These are phyloP conservation scores for Dasyprocta punctata DNA, from an alignment of 2,113 vertebrate species.

Conservation along the genomic window DNA sequence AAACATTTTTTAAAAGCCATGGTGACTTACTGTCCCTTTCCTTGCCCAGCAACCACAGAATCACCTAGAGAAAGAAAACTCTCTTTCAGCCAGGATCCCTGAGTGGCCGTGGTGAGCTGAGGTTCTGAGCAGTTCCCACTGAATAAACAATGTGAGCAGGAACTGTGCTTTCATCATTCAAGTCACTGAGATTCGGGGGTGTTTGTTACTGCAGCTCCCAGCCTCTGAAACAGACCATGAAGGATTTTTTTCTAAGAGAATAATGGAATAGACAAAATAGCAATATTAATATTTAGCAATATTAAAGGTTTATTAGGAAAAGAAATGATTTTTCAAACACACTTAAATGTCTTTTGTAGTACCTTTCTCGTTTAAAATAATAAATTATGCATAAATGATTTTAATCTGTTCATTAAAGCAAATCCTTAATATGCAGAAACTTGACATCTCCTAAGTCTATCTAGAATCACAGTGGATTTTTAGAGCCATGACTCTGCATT, in stretches of 20 bases:
- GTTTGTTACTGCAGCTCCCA: background rate
- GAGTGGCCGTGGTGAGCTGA: background rate
- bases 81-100: too few species aligned
- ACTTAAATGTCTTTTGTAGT: constrained; percentile 31
- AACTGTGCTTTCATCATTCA: background rate
- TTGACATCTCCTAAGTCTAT: constrained; percentile 28
- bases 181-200: background rate
- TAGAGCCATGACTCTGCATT: background rate
- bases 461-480: constrained; percentile 47
- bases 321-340: constrained; percentile 47
- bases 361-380: constrained; percentile 65
- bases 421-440: constrained; percentile 41
- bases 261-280: constrained; percentile 27
- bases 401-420: constrained; percentile 64
- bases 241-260: constrained; percentile 36
- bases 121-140: background rate
- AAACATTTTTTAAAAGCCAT: background rate
- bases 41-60: background rate
- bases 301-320: constrained; percentile 60
- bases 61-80: rapidly evolving
- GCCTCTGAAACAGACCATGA: background rate
- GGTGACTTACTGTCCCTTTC: background rate
- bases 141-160: background rate
- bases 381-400: constrained; percentile 66
- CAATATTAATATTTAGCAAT: constrained; percentile 15